These are phyloP conservation scores for Lutraria rhynchaena DNA, from an alignment of 1,140 invertebrate species.

Conservation along the genomic window DNA sequence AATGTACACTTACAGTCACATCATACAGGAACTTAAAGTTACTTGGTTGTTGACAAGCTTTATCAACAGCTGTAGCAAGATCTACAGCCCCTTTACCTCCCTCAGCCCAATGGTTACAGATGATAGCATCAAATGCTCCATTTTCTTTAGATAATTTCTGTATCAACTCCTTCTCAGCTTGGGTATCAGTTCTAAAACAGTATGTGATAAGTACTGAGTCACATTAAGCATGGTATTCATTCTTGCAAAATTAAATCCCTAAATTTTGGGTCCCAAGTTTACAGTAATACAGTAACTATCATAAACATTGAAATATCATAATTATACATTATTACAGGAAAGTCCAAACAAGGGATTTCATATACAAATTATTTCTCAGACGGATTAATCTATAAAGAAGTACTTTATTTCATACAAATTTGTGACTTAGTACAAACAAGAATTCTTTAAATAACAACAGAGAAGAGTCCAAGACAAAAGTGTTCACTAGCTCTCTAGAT, in stretches of 20 bases:
- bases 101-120: conserved; percentile 94
- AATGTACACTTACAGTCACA: conserved; percentile 84
- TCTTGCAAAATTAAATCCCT: no score
- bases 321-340: not conserved
- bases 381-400: no score
- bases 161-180: conserved; percentile 92
- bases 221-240: no score
- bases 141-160: conserved; percentile 87
- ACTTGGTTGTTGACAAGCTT: conserved; percentile 86
- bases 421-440: no score
- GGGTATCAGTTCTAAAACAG: conserved; percentile 91
- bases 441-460: no score
- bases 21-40: conserved; percentile 92
- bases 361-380: no score
- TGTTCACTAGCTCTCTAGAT: no score
- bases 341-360: not conserved
- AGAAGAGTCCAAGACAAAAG: no score
- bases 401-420: no score
- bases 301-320: not conserved
- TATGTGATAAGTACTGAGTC: not conserved
- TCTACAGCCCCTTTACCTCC: conserved; percentile 94
- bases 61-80: conserved; percentile 93
- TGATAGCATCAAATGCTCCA: conserved; percentile 93
- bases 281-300: no score
- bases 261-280: no score